Evolutionary conservation across 2,113 vertebrate species (phyloP).

Genomic region (Nanorana parkeri): DNA sequence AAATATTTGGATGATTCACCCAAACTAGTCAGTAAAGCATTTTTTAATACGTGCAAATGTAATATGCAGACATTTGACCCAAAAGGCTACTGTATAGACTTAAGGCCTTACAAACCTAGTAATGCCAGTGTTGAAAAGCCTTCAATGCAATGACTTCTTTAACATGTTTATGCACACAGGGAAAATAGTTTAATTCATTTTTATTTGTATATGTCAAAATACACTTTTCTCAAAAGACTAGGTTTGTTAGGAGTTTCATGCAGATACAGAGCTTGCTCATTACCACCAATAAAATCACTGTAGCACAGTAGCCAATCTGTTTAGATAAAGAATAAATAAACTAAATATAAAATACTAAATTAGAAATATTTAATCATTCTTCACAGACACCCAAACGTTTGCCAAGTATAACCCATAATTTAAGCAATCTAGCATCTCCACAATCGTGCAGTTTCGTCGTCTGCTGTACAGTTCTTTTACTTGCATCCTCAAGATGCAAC

Average conservation of each 20-base stretch:
- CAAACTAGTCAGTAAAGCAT: conserved; percentile 15
- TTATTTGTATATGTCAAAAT: conserved; percentile 91
- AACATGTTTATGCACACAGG: conserved; percentile 70
- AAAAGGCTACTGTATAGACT: not conserved
- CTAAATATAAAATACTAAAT: conserved; percentile 90
- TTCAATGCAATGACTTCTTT: conserved; percentile 9
- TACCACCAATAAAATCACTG: conserved; percentile 87
- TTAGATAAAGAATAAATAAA: conserved; percentile 90
- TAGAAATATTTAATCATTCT: conserved; percentile 83
- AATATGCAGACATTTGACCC: not conserved
- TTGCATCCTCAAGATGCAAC: conserved; percentile 61
- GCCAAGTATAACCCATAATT: conserved; percentile 78
- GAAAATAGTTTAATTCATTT: conserved; percentile 85
- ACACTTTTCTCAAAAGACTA: conserved; percentile 86
- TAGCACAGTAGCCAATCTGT: conserved; percentile 82
- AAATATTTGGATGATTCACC: conserved; percentile 18
- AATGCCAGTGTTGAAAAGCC: conserved; percentile 12
- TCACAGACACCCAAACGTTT: conserved; percentile 83
- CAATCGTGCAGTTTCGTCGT: conserved; percentile 63
- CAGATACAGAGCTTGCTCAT: conserved; percentile 86
- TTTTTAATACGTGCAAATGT: conserved; percentile 9
- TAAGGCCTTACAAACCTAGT: not conserved
- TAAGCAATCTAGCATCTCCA: conserved; percentile 69
- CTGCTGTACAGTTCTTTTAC: conserved; percentile 64
- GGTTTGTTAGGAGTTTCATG: conserved; percentile 87